phyloP scores from a whole-genome alignment of 2,888 invertebrate genomes.

The Oxystoma pomonae region DNA sequence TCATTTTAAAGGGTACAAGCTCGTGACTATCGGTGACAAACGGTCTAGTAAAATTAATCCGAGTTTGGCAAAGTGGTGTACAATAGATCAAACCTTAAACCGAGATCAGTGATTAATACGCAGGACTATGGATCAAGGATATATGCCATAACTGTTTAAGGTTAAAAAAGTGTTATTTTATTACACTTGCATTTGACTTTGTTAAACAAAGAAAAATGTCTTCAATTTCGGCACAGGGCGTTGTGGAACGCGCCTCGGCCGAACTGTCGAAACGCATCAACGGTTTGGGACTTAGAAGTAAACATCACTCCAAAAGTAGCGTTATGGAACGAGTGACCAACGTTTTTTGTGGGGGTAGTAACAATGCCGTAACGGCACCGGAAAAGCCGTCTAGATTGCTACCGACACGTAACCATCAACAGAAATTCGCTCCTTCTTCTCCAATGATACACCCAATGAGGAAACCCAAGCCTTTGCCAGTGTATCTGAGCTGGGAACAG shows the following conservation, averaged over 20 bases:
- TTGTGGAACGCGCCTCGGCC: slow-evolving; percentile 87
- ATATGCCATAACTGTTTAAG: too few relatives aligned
- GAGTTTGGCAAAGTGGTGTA: too few relatives aligned
- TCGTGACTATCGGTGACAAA: not conserved
- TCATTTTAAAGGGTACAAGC: not conserved
- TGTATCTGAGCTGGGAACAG: slow-evolving; percentile 66
- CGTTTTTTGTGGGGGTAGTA: slow-evolving; percentile 69
- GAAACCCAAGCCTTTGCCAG: slow-evolving; percentile 50
- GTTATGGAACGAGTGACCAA: slow-evolving; percentile 87
- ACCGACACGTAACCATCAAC: slow-evolving; percentile 32
- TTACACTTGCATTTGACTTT: not conserved
- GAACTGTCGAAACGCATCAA: slow-evolving; percentile 87
- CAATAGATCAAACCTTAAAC: too few relatives aligned
- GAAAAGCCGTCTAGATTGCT: slow-evolving; percentile 51
- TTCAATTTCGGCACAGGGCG: slow-evolving; percentile 61
- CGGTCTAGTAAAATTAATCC: not conserved
- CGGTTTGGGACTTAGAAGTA: slow-evolving; percentile 55
- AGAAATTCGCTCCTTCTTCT: slow-evolving; percentile 6
- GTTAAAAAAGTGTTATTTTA: too few relatives aligned
- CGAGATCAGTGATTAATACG: too few relatives aligned
- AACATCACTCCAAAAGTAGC: slow-evolving; percentile 51
- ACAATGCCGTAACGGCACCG: slow-evolving; percentile 42
- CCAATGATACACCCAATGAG: slow-evolving; percentile 26
- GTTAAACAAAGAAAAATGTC: slow-evolving; percentile 13
- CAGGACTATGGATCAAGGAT: too few relatives aligned